A percentile compares a stretch with the other conserved stretches of the same genome.
Evolutionary conservation across 2,888 invertebrate species (phyloP).

Genomic region (Acleris cristana): DNA sequence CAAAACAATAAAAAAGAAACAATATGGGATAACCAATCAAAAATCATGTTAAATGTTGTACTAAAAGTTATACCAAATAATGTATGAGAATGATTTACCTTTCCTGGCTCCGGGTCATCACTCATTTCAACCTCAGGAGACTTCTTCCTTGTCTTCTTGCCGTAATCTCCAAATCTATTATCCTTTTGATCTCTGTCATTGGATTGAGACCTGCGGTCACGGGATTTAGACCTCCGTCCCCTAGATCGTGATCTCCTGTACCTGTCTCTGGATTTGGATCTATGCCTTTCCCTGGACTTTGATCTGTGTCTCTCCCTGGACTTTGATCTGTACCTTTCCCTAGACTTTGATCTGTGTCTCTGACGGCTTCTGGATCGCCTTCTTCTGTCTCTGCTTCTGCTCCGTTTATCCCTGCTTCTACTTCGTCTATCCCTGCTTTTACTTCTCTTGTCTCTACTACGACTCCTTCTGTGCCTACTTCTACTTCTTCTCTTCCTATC

Average conservation of each 20-base stretch:
- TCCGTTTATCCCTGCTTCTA: constrained; percentile 53
- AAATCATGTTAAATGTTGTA: too few relatives aligned
- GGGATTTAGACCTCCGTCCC: constrained; percentile 58
- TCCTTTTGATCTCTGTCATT: constrained; percentile 57
- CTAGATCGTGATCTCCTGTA: constrained; percentile 46
- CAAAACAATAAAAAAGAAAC: too few relatives aligned
- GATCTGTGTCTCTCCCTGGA: constrained; percentile 52
- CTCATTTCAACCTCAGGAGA: constrained; percentile 84
- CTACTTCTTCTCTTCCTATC: constrained; percentile 51
- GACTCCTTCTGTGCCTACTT: constrained; percentile 46
- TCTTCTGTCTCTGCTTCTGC: constrained; percentile 53
- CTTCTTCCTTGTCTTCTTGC: constrained; percentile 61
- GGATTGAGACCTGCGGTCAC: constrained; percentile 52
- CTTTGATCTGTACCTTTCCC: constrained; percentile 54
- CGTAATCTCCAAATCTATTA: constrained; percentile 59
- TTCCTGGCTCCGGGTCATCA: constrained; percentile 91
- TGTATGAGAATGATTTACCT: constrained; percentile 61
- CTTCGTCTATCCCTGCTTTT: constrained; percentile 52
- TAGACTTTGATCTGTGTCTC: constrained; percentile 57
- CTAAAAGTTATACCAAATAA: background rate
- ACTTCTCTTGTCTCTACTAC: constrained; percentile 49
- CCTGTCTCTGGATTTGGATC: constrained; percentile 37
- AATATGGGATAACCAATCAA: too few relatives aligned
- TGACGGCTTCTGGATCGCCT: constrained; percentile 57
- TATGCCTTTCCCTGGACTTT: constrained; percentile 43